Percentiles rank a stretch among this genome's conserved stretches.
phyloP scores from a whole-genome alignment of 1,140 invertebrate genomes.

The Cyclargus thomasi region DNA sequence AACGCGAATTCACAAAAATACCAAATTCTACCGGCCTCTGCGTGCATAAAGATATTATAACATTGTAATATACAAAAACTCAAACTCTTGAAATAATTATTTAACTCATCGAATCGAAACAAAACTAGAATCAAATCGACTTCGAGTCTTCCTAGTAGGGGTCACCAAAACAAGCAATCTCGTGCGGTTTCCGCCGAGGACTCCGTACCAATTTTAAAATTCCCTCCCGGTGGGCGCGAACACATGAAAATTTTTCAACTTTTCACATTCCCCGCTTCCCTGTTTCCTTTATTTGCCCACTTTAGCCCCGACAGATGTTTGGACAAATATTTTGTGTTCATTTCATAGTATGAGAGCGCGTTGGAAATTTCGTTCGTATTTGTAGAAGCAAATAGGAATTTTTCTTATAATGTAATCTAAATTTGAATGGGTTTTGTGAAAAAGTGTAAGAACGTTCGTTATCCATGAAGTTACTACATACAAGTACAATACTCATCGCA shows the following conservation, averaged over 20 bases:
- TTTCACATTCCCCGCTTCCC: constrained; percentile 29
- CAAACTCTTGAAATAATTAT: no score
- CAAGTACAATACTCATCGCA: no score
- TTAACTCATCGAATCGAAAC: no score
- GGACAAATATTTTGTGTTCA: constrained; percentile 17
- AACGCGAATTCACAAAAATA: no score
- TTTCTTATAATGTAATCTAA: background rate
- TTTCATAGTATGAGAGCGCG: constrained; percentile 22
- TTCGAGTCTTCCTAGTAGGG: constrained; percentile 6
- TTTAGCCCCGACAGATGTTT: constrained; percentile 17
- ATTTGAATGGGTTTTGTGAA: background rate
- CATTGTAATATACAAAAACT: no score
- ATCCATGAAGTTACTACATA: no score
- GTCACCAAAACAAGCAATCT: constrained; percentile 19
- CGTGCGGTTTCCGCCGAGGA: constrained; percentile 14
- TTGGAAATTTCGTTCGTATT: background rate
- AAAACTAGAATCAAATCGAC: constrained; percentile 10
- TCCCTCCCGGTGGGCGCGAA: constrained; percentile 18
- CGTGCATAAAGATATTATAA: no score
- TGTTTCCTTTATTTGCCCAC: constrained; percentile 28
- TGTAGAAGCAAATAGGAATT: background rate
- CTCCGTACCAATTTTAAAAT: constrained; percentile 21
- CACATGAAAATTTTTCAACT: constrained; percentile 28
- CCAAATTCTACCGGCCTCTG: no score
- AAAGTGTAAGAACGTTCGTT: no score